phyloP scores from a whole-genome alignment of 2,113 vertebrate species.

The Cochlearius cochlearius region DNA sequence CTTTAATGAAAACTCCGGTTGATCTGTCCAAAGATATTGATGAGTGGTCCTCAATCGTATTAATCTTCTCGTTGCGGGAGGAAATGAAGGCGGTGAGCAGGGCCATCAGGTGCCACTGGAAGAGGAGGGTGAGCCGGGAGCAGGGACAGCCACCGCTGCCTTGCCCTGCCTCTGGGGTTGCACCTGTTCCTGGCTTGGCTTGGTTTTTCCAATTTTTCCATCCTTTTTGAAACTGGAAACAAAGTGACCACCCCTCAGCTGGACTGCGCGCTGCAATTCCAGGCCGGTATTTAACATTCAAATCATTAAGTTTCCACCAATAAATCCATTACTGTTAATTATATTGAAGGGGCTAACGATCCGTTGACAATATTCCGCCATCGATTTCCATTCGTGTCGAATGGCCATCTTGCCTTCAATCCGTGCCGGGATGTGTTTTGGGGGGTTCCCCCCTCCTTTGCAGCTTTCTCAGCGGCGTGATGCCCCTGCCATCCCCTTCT shows the following conservation, averaged over 20 bases:
- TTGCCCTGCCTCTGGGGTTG: not conserved
- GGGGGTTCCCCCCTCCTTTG: not conserved
- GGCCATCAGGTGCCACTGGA: conserved; percentile 51
- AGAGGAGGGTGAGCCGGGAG: not conserved
- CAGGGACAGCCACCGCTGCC: not conserved
- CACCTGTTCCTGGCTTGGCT: not conserved
- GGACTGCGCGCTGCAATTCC: not conserved
- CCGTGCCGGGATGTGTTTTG: accelerated
- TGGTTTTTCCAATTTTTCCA: not conserved
- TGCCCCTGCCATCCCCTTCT: conserved; percentile 51
- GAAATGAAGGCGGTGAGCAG: conserved; percentile 65
- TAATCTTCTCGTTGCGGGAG: conserved; percentile 76
- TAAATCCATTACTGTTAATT: conserved; percentile 79
- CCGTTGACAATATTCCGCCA: conserved; percentile 50
- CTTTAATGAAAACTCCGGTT: conserved; percentile 81
- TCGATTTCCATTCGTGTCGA: conserved; percentile 41
- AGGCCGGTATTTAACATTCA: conserved; percentile 59
- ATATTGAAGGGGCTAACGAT: conserved; percentile 71
- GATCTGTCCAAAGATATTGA: conserved; percentile 84
- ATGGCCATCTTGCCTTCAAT: not conserved
- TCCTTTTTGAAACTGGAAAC: not conserved
- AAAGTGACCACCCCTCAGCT: accelerated
- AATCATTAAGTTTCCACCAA: conserved; percentile 66
- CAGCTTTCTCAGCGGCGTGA: accelerated
- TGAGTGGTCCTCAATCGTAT: conserved; percentile 71